Conservation (phyloP, 2,888 invertebrate genomes). For the Drosophila mimica region DNA sequence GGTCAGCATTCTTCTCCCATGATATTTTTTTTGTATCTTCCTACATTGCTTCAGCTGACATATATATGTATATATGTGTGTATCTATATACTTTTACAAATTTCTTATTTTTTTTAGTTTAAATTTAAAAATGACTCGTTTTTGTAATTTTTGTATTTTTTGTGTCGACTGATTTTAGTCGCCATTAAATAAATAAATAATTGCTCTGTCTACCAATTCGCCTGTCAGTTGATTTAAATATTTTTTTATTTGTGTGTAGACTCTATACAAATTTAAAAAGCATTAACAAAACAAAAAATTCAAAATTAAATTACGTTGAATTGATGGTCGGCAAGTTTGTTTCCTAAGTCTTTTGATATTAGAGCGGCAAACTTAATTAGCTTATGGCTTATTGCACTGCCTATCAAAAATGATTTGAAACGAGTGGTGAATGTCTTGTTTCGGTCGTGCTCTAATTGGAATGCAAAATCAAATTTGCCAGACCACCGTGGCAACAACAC, state of each 20-base stretch:
- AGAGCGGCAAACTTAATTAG: conserved; percentile 71
- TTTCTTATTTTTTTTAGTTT: background rate
- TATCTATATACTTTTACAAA: background rate
- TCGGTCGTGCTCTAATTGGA: conserved; percentile 79
- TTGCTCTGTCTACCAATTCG: too few relatives aligned
- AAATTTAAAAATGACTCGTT: background rate
- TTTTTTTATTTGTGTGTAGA: background rate
- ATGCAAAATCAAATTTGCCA: conserved; percentile 72
- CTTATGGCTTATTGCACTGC: conserved; percentile 64
- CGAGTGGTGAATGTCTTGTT: conserved; percentile 68
- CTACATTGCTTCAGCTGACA: background rate
- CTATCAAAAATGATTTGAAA: conserved; percentile 37
- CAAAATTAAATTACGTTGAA: background rate
- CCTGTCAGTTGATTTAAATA: too few relatives aligned
- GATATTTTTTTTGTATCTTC: background rate
- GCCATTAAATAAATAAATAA: background rate
- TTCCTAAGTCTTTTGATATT: conserved; percentile 57
- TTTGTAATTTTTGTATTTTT: background rate
- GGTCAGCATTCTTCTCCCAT: conserved; percentile 34
- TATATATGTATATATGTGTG: background rate
- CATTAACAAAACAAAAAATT: background rate
- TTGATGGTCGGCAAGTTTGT: conserved; percentile 47
- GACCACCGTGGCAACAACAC: conserved; percentile 66
- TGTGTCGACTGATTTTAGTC: background rate
- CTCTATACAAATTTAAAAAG: background rate